Evolutionary conservation across 2,113 vertebrate genomes (phyloP).

Genomic region (Hiodon alosoides): DNA sequence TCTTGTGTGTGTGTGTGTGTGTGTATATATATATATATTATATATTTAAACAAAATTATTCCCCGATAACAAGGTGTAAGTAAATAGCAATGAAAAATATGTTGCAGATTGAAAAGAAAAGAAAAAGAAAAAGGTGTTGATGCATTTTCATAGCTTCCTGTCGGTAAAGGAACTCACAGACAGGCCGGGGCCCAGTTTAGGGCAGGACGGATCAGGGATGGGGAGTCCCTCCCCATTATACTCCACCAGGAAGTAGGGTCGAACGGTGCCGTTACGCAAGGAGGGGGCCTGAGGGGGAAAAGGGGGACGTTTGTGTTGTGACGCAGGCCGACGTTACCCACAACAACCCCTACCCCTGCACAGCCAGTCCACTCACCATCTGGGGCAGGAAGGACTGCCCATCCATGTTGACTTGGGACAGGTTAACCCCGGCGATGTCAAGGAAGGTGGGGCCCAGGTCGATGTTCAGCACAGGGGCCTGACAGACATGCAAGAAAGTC

Average conservation of each 20-base stretch:
- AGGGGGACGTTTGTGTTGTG: background rate
- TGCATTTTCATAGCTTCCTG: background rate
- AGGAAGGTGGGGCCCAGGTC: constrained; percentile 66
- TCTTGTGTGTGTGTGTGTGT: no score
- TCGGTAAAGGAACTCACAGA: constrained; percentile 50
- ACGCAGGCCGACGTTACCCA: background rate
- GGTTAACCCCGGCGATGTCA: constrained; percentile 63
- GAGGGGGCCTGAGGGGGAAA: constrained; percentile 50
- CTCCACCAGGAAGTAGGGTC: constrained; percentile 65
- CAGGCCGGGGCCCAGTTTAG: constrained; percentile 62
- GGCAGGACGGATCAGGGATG: constrained; percentile 55
- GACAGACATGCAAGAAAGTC: background rate
- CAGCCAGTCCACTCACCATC: constrained; percentile 51
- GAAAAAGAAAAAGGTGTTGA: background rate
- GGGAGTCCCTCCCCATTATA: constrained; percentile 62
- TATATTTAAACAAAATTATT: no score
- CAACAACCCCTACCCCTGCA: background rate
- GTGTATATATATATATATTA: no score
- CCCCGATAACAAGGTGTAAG: no score
- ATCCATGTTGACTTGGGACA: constrained; percentile 54
- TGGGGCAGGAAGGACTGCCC: constrained; percentile 67
- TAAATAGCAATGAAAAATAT: no score
- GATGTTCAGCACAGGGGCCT: constrained; percentile 66
- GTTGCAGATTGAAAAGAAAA: background rate
- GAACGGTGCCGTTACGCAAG: constrained; percentile 49